Conservation (phyloP, 2,888 invertebrate genomes). For the Nomada hirtipes region DNA sequence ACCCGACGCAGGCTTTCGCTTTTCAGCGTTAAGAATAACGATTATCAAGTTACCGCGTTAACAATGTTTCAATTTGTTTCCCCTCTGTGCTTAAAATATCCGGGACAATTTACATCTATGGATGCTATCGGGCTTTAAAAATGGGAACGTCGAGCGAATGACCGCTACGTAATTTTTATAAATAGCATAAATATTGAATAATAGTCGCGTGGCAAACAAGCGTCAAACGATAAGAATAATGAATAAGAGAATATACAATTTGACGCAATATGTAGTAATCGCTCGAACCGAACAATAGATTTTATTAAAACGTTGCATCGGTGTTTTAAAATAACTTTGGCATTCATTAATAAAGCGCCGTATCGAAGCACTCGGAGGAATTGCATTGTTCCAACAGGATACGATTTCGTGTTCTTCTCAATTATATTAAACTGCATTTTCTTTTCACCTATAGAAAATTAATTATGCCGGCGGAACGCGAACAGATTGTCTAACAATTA, state of each 20-base stretch:
- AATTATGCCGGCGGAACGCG: not conserved
- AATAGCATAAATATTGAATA: not conserved
- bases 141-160: not conserved
- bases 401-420: not conserved
- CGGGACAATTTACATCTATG: not conserved
- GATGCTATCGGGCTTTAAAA: not conserved
- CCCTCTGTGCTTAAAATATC: not conserved
- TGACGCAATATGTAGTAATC: not conserved
- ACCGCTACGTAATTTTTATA: not conserved
- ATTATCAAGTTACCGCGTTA: not conserved
- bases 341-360: not conserved
- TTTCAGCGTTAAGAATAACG: constrained; percentile 15
- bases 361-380: not conserved
- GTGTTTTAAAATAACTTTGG: too few species aligned
- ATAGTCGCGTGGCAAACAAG: not conserved
- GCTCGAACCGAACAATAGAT: not conserved
- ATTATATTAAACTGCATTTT: not conserved
- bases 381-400: not conserved
- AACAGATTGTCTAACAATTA: too few species aligned
- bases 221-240: not conserved
- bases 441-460: not conserved
- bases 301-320: not conserved
- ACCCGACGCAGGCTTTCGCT: constrained; percentile 17
- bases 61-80: constrained; percentile 18
- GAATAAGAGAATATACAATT: not conserved